Conservation (phyloP, 2,113 vertebrate genomes). For the Octodon degus region DNA sequence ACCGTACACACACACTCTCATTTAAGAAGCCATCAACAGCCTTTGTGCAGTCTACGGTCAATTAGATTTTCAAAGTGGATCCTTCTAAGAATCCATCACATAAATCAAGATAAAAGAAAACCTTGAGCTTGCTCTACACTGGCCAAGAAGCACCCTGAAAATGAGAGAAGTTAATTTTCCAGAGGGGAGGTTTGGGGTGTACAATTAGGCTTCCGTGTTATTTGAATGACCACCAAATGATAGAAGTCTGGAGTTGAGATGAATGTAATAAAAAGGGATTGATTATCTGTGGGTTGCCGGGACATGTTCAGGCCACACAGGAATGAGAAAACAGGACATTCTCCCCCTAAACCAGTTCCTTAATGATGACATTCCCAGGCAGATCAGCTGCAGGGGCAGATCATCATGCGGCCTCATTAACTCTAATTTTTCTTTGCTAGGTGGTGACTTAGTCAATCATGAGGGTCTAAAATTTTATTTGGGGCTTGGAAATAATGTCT, state of each 20-base stretch:
- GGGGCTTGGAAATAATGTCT: constrained; percentile 17
- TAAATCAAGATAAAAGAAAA: constrained; percentile 50
- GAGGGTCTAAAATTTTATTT: neutral
- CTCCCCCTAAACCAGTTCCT: neutral
- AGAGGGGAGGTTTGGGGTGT: constrained; percentile 2
- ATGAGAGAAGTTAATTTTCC: constrained; percentile 77
- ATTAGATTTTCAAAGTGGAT: constrained; percentile 61
- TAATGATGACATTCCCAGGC: neutral
- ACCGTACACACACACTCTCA: neutral
- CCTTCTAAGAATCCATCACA: constrained; percentile 43
- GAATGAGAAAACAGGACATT: constrained; percentile 35
- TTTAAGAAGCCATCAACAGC: constrained; percentile 23
- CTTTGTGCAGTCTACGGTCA: constrained; percentile 66
- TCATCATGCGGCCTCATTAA: neutral
- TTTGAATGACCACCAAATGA: neutral
- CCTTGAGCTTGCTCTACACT: constrained; percentile 32
- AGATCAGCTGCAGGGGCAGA: neutral
- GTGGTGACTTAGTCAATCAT: neutral
- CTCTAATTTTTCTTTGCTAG: neutral
- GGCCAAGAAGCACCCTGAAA: constrained; percentile 58
- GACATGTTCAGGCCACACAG: neutral
- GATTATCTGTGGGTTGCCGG: neutral
- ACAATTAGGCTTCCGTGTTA: neutral
- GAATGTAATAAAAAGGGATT: neutral
- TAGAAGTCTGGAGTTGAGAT: neutral